These are phyloP conservation scores for Aselliscus stoliczkanus DNA, from an alignment of 2,797 vertebrate genomes.

Conservation along the genomic window DNA sequence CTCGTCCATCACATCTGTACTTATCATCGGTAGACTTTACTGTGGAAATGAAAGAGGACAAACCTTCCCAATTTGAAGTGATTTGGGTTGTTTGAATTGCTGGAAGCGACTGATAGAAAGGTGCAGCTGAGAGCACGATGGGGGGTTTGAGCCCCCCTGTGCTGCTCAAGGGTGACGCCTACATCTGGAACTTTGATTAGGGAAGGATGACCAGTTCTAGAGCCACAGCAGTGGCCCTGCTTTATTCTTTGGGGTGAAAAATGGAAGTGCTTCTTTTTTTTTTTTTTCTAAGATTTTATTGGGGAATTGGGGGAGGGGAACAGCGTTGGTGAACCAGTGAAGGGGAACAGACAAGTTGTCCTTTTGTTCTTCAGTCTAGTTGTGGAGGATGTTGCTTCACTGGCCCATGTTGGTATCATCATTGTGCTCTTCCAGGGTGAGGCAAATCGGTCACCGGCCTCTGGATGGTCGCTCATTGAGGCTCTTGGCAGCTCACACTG, in stretches of 20 bases:
- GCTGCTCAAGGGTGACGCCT: background rate
- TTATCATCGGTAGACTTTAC: background rate
- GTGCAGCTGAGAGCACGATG: background rate
- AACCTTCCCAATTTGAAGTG: background rate
- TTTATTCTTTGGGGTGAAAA: background rate
- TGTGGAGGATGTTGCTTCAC: too few relatives aligned
- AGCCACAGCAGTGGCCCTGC: background rate
- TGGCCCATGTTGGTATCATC: too few relatives aligned
- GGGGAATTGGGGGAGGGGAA: too few relatives aligned
- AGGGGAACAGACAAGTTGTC: too few relatives aligned
- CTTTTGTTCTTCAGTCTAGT: too few relatives aligned
- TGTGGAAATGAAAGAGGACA: background rate
- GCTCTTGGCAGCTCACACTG: too few relatives aligned
- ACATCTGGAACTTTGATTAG: background rate
- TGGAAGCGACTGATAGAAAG: background rate
- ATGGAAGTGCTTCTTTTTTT: background rate
- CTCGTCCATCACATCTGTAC: rapidly evolving
- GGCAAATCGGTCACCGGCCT: too few relatives aligned
- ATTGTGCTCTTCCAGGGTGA: too few relatives aligned
- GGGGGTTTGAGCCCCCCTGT: background rate
- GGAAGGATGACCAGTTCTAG: background rate
- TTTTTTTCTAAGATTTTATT: too few relatives aligned
- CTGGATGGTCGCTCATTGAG: too few relatives aligned
- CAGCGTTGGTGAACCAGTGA: too few relatives aligned
- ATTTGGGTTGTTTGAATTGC: background rate